Conservation (phyloP, 2,113 vertebrate genomes). For the Ictidomys tridecemlineatus region DNA sequence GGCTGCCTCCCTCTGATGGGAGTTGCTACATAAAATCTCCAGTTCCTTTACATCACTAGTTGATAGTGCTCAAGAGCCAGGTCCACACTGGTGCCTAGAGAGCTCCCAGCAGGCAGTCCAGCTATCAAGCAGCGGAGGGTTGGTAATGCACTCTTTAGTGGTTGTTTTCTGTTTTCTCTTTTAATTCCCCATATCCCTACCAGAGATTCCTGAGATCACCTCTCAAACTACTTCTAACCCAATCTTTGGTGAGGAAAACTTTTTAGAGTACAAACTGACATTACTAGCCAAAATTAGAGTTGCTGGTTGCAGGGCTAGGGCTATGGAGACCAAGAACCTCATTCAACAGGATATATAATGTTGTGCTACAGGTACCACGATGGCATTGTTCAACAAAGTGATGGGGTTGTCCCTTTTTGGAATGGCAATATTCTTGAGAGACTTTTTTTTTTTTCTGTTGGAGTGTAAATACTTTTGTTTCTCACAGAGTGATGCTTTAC, state of each 20-base stretch:
- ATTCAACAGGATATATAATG: not conserved
- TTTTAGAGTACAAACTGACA: not conserved
- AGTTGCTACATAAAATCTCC: not conserved
- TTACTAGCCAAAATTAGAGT: not conserved
- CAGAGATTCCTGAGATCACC: not conserved
- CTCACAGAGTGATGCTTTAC: not conserved
- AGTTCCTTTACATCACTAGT: not conserved
- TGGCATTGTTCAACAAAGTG: not conserved
- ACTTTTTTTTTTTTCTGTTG: conserved; percentile 27
- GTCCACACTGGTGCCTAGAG: not conserved
- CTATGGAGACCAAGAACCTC: not conserved
- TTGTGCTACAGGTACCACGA: not conserved
- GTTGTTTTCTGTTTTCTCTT: not conserved
- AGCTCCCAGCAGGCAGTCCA: not conserved
- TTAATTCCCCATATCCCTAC: not conserved
- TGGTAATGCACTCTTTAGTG: not conserved
- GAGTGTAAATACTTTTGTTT: not conserved
- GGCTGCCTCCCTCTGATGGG: not conserved
- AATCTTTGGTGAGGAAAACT: not conserved
- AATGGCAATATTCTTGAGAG: not conserved
- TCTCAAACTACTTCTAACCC: not conserved
- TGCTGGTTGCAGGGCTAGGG: not conserved
- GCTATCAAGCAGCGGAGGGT: not conserved
- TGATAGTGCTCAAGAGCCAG: not conserved
- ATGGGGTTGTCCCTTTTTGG: not conserved